Evolutionary conservation across 2,113 vertebrate genomes (phyloP).

Genomic region (Miniopterus natalensis): DNA sequence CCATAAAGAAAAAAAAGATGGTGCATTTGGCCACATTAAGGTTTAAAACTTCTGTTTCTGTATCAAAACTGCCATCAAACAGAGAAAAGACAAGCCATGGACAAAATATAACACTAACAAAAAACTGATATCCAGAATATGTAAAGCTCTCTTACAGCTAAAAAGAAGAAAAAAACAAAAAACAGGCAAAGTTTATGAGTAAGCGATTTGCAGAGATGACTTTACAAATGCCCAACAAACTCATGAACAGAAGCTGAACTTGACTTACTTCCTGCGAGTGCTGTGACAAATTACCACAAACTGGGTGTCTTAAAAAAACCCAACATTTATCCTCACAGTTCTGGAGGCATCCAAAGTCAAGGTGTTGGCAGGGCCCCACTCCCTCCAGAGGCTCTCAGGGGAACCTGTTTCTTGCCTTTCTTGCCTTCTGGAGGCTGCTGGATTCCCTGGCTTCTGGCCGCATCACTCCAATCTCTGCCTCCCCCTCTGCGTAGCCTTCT

Average conservation of each 20-base stretch:
- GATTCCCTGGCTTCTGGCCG: neutral
- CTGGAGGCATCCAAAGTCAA: neutral
- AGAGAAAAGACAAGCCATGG: neutral
- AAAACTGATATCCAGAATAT: neutral
- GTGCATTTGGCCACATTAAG: neutral
- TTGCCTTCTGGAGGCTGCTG: neutral
- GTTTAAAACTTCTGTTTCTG: neutral
- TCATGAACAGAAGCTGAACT: neutral
- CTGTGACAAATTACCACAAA: neutral
- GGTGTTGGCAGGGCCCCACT: neutral
- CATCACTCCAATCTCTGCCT: neutral
- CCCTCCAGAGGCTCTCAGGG: neutral
- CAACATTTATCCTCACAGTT: neutral
- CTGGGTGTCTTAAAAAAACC: neutral
- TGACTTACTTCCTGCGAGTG: neutral
- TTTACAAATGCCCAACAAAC: neutral
- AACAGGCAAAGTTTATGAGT: neutral
- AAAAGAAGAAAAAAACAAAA: neutral
- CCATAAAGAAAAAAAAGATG: neutral
- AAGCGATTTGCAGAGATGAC: neutral
- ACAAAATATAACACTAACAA: neutral
- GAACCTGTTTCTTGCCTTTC: neutral
- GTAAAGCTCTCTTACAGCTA: neutral
- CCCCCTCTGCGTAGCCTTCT: neutral
- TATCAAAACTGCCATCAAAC: neutral